phyloP scores from a whole-genome alignment of 1,140 invertebrate species.

The Elysia chlorotica region DNA sequence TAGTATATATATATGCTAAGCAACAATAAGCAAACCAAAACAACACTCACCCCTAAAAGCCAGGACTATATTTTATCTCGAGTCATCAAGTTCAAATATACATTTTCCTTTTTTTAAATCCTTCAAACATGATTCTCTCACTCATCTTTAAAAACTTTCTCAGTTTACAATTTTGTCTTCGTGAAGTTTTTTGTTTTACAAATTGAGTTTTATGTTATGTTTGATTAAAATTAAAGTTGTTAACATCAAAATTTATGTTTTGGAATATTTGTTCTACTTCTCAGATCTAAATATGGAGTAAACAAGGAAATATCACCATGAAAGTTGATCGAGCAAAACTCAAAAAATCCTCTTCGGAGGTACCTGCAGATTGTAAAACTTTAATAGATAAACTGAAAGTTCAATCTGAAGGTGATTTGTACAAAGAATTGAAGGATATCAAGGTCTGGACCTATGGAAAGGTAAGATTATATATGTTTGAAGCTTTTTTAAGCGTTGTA shows the following conservation, averaged over 20 bases:
- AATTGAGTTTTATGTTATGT: not conserved
- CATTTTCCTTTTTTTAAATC: no score
- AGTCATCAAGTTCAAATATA: no score
- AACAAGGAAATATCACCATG: conserved; percentile 66
- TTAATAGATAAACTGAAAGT: conserved; percentile 79
- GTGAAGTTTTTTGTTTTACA: not conserved
- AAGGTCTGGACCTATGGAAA: conserved; percentile 89
- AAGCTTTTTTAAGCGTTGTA: not conserved
- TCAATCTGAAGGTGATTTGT: conserved; percentile 70
- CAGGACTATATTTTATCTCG: no score
- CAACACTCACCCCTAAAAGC: no score
- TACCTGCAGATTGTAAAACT: conserved; percentile 82
- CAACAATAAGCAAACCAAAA: no score
- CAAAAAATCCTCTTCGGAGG: conserved; percentile 87
- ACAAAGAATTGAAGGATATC: conserved; percentile 76
- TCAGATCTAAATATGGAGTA: conserved; percentile 10
- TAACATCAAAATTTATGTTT: not conserved
- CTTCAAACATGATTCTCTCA: not conserved
- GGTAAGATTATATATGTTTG: conserved; percentile 43
- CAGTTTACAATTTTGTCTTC: not conserved
- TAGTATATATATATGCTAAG: no score
- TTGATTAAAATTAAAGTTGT: not conserved
- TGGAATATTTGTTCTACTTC: not conserved
- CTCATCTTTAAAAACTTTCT: not conserved
- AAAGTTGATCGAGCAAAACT: conserved; percentile 85